phyloP scores from a whole-genome alignment of 2,797 vertebrate genomes.

The Discoglossus pictus region DNA sequence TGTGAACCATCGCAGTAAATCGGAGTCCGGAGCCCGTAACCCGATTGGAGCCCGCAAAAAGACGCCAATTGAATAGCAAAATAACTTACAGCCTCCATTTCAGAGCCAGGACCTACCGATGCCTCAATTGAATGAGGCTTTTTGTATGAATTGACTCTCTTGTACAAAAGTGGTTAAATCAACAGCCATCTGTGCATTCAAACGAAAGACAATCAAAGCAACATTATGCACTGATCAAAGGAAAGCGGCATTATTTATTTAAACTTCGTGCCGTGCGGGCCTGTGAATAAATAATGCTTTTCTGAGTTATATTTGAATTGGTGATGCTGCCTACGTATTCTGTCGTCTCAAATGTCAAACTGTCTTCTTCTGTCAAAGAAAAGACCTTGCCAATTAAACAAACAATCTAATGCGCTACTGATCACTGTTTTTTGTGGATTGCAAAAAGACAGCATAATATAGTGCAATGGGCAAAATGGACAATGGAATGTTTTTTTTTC shows the following conservation, averaged over 20 bases:
- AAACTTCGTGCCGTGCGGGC: neutral
- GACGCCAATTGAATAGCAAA: no score
- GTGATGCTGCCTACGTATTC: neutral
- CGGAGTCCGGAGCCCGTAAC: no score
- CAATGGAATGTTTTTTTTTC: no score
- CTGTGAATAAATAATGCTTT: constrained; percentile 18
- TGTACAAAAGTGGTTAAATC: no score
- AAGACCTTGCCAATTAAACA: neutral
- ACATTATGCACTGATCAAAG: constrained; percentile 7
- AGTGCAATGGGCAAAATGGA: no score
- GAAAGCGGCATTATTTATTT: constrained; percentile 24
- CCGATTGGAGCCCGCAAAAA: no score
- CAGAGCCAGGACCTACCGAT: no score
- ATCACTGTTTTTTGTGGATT: neutral
- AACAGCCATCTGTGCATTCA: constrained; percentile 10
- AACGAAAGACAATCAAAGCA: neutral
- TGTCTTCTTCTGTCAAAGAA: neutral
- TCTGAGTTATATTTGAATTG: neutral
- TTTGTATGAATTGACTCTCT: no score
- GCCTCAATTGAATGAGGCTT: no score
- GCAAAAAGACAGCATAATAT: no score
- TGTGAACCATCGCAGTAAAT: no score
- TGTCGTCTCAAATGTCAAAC: constrained; percentile 31
- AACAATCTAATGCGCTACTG: constrained; percentile 2
- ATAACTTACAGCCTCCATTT: no score